Base-by-base conservation (phyloP, 1,140 invertebrate species). In the Drosophila fuyamai region DNA sequence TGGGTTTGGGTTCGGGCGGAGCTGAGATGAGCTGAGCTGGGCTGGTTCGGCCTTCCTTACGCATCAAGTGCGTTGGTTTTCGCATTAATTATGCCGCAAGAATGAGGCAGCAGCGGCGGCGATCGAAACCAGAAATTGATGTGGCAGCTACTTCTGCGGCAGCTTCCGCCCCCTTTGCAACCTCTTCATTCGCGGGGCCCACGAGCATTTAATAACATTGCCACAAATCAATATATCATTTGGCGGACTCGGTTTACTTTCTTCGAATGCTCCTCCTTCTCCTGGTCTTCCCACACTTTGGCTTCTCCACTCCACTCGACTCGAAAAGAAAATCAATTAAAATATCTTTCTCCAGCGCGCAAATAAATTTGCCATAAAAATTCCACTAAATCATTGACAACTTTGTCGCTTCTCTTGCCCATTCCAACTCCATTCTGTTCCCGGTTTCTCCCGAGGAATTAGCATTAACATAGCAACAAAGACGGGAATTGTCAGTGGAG, bases 31-130 rank as follows among this genome's bases (percentile, higher is more conserved):
- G 58, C 32, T 54, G 18, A 29, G 58, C 10, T 50, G 36, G 36
- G 36, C 36, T 14, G 56, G 60, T 35, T 61, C 38, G 53, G 73
- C 68, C 79, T 72, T 72, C 76, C 67, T 81, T 81, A 86, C 83
- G 83, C 83, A 88, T 88, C 73, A 88, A 89, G 80, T 89, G 84
- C 84, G 84, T 89, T 89, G 84, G 85, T 89, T 89, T 89, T 89
- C 84, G 84, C 84, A 89, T 89, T 89, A 89, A 89, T 89, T 89
- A 89, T 89, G 84, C 84, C 73, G 82, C 82, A 57, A 68, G 75
- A 72, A 72, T 71, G 66, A 58, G 66, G 66, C 76, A 50, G 63
- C 70, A 40, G 58, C 59, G 12, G 40, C 56, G 18, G 36, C 71
- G 53, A 71, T 72, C 63, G 62, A 76, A 76, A 79, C 79, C 83